A percentile compares a stretch with the other conserved stretches of the same genome.
These are phyloP conservation scores for Mastomys natalensis DNA, from an alignment of 2,113 vertebrate species.

Conservation along the genomic window DNA sequence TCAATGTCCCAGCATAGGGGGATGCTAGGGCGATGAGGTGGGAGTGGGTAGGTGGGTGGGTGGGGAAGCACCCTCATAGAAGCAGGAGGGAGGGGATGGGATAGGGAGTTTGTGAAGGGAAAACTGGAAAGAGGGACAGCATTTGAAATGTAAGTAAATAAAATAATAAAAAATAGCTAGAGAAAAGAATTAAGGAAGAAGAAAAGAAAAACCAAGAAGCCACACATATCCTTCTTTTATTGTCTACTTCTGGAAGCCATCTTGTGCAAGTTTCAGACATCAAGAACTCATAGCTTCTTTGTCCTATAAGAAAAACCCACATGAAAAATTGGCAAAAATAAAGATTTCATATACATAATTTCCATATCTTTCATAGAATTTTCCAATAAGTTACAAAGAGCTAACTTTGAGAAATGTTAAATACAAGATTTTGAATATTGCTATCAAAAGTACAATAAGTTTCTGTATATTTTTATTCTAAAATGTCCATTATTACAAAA, in stretches of 20 bases:
- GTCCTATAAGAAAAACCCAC: not conserved
- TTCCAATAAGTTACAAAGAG: not conserved
- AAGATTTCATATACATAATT: not conserved
- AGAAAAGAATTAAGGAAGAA: not conserved
- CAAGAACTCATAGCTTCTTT: not conserved
- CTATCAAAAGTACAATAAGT: not conserved
- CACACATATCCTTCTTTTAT: not conserved
- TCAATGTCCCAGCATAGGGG: no score
- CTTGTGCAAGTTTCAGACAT: not conserved
- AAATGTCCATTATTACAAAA: conserved; percentile 15
- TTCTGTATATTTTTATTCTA: not conserved
- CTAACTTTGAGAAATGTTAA: not conserved
- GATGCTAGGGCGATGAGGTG: no score
- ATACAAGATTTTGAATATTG: conserved; percentile 31
- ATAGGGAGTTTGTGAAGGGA: no score
- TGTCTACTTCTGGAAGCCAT: not conserved
- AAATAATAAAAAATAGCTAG: not conserved
- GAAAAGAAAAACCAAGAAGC: not conserved
- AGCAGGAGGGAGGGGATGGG: no score
- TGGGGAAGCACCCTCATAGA: no score
- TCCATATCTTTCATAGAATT: not conserved
- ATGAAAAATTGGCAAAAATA: not conserved
- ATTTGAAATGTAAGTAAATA: no score
- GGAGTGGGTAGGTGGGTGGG: no score
- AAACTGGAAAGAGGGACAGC: no score